Evolutionary conservation across 2,797 vertebrate genomes (phyloP), one percentile per base, ranked within the genome.

Genomic region (Naso thynnoides): DNA sequence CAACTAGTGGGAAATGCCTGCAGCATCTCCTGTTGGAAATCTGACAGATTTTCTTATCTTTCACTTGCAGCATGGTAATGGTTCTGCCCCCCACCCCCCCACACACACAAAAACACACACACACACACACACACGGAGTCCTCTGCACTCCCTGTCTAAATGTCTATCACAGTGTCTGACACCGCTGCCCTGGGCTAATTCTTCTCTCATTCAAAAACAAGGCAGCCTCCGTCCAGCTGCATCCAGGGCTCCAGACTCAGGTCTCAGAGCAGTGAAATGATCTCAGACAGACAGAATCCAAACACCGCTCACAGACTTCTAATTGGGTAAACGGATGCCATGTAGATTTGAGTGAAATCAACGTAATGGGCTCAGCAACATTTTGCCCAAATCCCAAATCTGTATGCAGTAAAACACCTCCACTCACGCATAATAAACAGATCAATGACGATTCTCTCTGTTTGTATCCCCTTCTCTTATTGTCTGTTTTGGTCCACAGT

Each of bases 21-120:
- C 59, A 73, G 68, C 67, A 39, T 41, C 47, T 76, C 70, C 80
- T 62, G 67, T 44, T 59, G 76, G 79, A 53, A 76, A 84, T 77
- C 73, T 75, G 60, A 86, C 80, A 79, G 39, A 80, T 83, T 80
- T 76, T 79, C 86, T 91, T 91, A 87, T 88, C 83, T 68, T 79
- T 78, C 67, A 60, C 70, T 73, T 73, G 73, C 86, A 90, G 88
- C 68, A 66, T 76, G 66, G 50, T 65, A 76, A 74, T 70, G 79
- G 67, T 50, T 72, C 48, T 73, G 29, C 58, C 54, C 56, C 29
- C 33, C 33, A 36, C n/a, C n/a, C n/a, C 53, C 47, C 38, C 48
- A 49, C 56, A 36, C 55, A 72, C 21, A 47, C 42, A 67, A 56
- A 77, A 58, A 70, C 54, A 70, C 49, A 50, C 48, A 45, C 57